Evolutionary conservation across 1,140 invertebrate species (phyloP).

Genomic region (Ceratina japonica): DNA sequence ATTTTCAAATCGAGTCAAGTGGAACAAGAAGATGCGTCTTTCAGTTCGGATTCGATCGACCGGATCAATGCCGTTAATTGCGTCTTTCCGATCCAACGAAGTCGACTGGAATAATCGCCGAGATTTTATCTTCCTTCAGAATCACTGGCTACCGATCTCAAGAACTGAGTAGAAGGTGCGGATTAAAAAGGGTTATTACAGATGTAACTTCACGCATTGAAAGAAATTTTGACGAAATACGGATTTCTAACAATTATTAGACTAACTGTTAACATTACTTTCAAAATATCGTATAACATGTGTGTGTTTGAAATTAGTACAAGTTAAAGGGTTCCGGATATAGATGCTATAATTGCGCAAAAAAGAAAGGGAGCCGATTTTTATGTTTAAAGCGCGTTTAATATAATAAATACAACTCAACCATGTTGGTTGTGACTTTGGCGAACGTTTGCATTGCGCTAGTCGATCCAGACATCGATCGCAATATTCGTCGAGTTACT

Average conservation of each 20-base stretch:
- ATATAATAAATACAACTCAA: no score
- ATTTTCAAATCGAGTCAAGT: slow-evolving; percentile 36
- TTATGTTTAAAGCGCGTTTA: no score
- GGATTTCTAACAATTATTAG: no score
- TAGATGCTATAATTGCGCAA: no score
- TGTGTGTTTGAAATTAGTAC: no score
- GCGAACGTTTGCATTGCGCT: no score
- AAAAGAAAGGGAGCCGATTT: no score
- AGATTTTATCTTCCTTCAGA: slow-evolving; percentile 35
- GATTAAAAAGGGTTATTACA: neutral
- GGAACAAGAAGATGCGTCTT: neutral
- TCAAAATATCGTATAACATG: neutral
- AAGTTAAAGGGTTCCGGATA: no score
- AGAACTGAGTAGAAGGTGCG: neutral
- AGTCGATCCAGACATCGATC: no score
- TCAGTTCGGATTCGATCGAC: slow-evolving; percentile 17
- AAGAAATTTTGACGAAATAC: neutral
- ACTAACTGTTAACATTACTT: neutral
- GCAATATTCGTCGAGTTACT: no score
- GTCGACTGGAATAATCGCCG: neutral
- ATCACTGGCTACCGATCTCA: slow-evolving; percentile 16
- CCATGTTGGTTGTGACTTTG: no score
- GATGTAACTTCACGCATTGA: neutral
- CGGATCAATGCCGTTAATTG: slow-evolving; percentile 35
- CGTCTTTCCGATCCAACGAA: slow-evolving; percentile 44